A percentile compares a stretch with the other conserved stretches of the same genome.
Evolutionary conservation across 2,113 vertebrate genomes (phyloP).

Genomic region (Rhinopithecus roxellana): DNA sequence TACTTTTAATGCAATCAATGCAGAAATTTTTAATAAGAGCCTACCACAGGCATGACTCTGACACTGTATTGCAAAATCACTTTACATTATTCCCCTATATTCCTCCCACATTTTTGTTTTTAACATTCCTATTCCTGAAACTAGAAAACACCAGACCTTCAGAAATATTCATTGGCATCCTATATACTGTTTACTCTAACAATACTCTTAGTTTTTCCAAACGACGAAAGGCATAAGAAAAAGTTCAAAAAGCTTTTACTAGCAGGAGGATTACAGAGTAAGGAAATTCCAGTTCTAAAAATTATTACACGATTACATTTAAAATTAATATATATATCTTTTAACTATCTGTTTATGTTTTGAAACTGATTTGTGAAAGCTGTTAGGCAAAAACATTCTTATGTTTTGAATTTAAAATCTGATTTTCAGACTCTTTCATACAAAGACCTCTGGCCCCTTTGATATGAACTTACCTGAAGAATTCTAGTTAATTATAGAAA

Average conservation of each 20-base stretch:
- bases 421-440: not conserved
- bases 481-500: conserved; percentile 14
- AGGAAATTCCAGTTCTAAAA: not conserved
- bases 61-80: not conserved
- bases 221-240: not conserved
- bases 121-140: conserved; percentile 44
- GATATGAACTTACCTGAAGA: not conserved
- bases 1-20: not conserved
- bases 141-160: conserved; percentile 11
- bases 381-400: not conserved
- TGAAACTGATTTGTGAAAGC: not conserved
- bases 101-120: not conserved
- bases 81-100: not conserved
- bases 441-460: not conserved
- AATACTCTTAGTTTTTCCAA: not conserved
- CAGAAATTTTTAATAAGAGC: not conserved
- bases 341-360: not conserved
- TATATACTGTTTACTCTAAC: conserved; percentile 29
- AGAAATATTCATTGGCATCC: conserved; percentile 39
- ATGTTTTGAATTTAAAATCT: conserved; percentile 13
- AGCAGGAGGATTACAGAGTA: conserved; percentile 15
- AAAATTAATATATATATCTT: not conserved
- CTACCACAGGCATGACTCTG: not conserved
- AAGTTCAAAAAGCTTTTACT: conserved; percentile 23
- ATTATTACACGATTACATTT: not conserved